phyloP scores from a whole-genome alignment of 2,797 vertebrate genomes.

The Bradypodion ventrale region DNA sequence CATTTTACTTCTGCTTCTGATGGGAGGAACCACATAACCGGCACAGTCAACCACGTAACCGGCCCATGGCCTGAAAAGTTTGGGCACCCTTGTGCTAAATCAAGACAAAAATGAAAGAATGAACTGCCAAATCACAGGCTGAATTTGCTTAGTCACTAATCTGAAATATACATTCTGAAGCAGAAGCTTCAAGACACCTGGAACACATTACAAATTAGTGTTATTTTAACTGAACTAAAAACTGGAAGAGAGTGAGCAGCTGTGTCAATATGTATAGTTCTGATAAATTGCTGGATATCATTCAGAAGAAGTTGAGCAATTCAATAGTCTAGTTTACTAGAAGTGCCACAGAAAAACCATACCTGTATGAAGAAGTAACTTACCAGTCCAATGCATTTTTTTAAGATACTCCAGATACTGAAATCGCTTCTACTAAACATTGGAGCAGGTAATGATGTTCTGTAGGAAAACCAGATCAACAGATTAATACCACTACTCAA shows the following conservation, averaged over 20 bases:
- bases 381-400: slow-evolving; percentile 97
- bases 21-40: no score
- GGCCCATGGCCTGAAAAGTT: no score
- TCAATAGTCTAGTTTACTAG: background rate
- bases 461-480: slow-evolving; percentile 57
- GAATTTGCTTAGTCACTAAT: background rate
- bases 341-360: background rate
- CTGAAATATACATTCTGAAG: background rate
- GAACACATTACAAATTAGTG: background rate
- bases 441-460: slow-evolving; percentile 87
- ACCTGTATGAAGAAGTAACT: slow-evolving; percentile 52
- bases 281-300: background rate
- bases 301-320: background rate
- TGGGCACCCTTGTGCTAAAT: background rate
- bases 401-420: slow-evolving; percentile 94
- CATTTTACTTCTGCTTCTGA: no score
- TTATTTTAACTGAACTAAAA: background rate
- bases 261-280: no score
- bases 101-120: background rate
- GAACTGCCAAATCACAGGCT: background rate
- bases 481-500: background rate
- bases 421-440: slow-evolving; percentile 94
- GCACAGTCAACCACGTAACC: no score
- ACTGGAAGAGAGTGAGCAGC: background rate
- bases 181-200: background rate